Evolutionary conservation across 2,888 invertebrate species (phyloP), one percentile per base, ranked within the genome.

Genomic region (Spialia ferax): DNA sequence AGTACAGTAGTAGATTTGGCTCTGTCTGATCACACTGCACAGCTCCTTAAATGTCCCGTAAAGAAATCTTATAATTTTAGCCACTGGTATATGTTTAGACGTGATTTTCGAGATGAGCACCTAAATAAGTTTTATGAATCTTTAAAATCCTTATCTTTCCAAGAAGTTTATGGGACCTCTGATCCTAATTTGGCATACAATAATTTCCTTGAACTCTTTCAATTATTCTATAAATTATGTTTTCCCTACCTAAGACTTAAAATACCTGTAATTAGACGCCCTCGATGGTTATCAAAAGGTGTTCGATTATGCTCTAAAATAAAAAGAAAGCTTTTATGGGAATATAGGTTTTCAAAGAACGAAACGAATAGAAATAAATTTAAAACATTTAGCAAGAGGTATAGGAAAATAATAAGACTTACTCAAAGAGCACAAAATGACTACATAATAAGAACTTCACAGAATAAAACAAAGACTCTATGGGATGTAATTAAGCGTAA

Each of bases 161-260:
- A 23, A 13, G 52, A 52, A 20, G 26, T 52, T 13, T 52, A 52
- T 52, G 18, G 20, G 10, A 26, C 22, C 22, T 22, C 13, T 26
- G 26, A 52, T 13, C 52, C 52, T 23, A 52, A 52, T 26, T 22
- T 13, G 3, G 52, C 52, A 10, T 52, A 52, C 11, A 52, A 52
- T 52, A 52, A 13, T 13, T 52, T 52, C 26, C 52, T 20, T 7
- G 52, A 52, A n/a, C 11, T 52, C 13, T 52, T 52, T 11, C 18
- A 52, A 23, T 52, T 52, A 26, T 23, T 52, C n/a, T 52, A 52
- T 52, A 26, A 52, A 13, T n/a, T 52, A 22, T 52, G 52, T 26
- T 52, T 52, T n/a, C 52, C 52, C 3, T 23, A 13, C 2, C 11
- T 13, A 13, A 52, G 7, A 52, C 1, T 52, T 8, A 52, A 26